phyloP scores from a whole-genome alignment of 2,113 vertebrate genomes.

The Acanthochromis polyacanthus region DNA sequence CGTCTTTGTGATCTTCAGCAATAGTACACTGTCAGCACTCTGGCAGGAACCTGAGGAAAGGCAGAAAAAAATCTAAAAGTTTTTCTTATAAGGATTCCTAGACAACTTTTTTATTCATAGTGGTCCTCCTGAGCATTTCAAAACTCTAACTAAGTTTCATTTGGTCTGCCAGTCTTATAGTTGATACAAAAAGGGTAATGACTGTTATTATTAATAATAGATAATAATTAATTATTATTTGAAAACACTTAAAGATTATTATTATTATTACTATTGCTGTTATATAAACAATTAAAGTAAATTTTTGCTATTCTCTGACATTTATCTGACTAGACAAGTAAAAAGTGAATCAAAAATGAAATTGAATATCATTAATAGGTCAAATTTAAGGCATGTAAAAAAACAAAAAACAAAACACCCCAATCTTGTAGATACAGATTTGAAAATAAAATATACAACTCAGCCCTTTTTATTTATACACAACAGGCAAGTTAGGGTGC shows the following conservation, averaged over 20 bases:
- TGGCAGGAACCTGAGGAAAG: neutral
- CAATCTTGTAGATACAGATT: neutral
- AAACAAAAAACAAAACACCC: too few relatives aligned
- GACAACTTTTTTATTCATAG: neutral
- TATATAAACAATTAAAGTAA: too few relatives aligned
- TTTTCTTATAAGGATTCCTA: neutral
- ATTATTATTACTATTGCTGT: too few relatives aligned
- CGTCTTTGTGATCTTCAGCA: neutral
- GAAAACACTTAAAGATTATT: too few relatives aligned
- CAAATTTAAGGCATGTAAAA: neutral
- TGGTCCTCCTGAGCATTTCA: neutral
- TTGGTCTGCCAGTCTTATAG: too few relatives aligned
- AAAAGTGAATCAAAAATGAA: neutral
- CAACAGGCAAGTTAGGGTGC: neutral
- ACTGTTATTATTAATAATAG: too few relatives aligned
- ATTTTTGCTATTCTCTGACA: too few relatives aligned
- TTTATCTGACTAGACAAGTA: neutral
- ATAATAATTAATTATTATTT: too few relatives aligned
- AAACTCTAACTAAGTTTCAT: neutral
- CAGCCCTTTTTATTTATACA: constrained; percentile 8
- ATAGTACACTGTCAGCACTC: neutral
- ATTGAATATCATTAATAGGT: neutral
- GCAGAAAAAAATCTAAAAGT: neutral
- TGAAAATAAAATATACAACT: neutral
- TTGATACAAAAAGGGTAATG: too few relatives aligned